Base-by-base conservation (phyloP, 2,888 invertebrate genomes). In the Phortica magna region DNA sequence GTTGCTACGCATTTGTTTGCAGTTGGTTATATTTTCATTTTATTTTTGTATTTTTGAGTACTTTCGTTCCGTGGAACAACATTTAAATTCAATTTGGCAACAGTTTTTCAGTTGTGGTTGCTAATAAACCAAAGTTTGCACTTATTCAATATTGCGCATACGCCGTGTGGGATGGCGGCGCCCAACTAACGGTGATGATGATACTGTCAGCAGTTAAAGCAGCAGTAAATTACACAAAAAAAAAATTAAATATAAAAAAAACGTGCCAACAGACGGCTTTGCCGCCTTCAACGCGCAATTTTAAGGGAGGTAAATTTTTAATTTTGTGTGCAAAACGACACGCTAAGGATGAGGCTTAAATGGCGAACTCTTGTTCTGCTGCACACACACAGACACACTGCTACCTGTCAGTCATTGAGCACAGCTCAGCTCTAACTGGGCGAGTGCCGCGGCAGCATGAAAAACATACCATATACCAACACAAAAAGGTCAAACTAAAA, bases 401-500 rank as follows among this genome's bases (percentile, higher is more conserved):
- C 17, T 17, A 59, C 17, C 61, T 61, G 61, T 22, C 9, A 22
- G 9, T 12, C 10, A 61, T 12, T 55, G 19, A 5, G n/a, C 12
- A 53, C 70, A 53, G 22, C 17, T 43, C 19, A 12, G 1, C 41
- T 65, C 2, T 61, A 67, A 31, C 67, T 42, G 14, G n/a, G 42
- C n/a, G 17, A 10, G 67, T 42, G 67, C 39, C 22, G 22, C 7
- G 22, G 22, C 31, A 61, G 61, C 12, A 22, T 61, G 61, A 61
- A 61, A 64, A 31, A 14, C 64, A 12, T 64, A 31, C 22, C 31
- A 43, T 48, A 48, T 64, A 39, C n/a, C n/a, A 53, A 68, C 77
- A 55, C 77, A 84, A 81, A 83, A 81, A 84, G 82, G 80, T 83
- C 80, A 81, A 84, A 81, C 67, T 77, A 67, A 83, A 82, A 82